Percentiles rank a stretch among this genome's conserved stretches.
Evolutionary conservation across 2,888 invertebrate species (phyloP).

Genomic region (Trisateles emortualis): DNA sequence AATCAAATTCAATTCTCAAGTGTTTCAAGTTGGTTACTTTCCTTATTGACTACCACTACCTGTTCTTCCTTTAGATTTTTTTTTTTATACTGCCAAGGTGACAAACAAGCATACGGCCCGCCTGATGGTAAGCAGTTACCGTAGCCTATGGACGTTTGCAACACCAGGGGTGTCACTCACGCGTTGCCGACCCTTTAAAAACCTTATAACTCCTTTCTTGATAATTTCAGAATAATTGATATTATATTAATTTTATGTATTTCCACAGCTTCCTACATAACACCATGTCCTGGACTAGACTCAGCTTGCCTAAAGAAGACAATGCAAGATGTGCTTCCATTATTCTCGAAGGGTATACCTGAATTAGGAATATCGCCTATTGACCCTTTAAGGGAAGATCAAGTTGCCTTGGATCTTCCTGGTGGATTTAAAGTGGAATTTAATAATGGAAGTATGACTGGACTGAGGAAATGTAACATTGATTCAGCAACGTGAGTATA

Average conservation of each 20-base stretch:
- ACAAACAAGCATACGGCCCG: no score
- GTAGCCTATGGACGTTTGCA: no score
- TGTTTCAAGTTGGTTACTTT: no score
- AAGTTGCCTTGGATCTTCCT: slow-evolving; percentile 56
- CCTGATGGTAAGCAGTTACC: no score
- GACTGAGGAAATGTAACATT: slow-evolving; percentile 68
- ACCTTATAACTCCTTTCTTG: no score
- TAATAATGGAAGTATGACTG: slow-evolving; percentile 62
- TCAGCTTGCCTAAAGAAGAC: slow-evolving; percentile 65
- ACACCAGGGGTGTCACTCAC: no score
- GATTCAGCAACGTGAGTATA: slow-evolving; percentile 62
- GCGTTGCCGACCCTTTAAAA: no score
- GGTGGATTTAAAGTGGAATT: slow-evolving; percentile 67
- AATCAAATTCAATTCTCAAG: no score
- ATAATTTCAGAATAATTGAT: no score
- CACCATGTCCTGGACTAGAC: slow-evolving; percentile 60
- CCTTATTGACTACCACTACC: no score
- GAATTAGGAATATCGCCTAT: slow-evolving; percentile 56
- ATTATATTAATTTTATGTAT: not conserved
- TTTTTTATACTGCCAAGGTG: no score
- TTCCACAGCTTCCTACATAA: slow-evolving; percentile 47
- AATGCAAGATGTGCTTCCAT: slow-evolving; percentile 62
- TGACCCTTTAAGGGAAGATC: slow-evolving; percentile 62
- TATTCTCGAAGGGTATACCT: slow-evolving; percentile 67
- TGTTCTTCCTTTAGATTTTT: no score